These are phyloP conservation scores for Baccha elongata DNA, from an alignment of 2,888 invertebrate species.

Conservation along the genomic window DNA sequence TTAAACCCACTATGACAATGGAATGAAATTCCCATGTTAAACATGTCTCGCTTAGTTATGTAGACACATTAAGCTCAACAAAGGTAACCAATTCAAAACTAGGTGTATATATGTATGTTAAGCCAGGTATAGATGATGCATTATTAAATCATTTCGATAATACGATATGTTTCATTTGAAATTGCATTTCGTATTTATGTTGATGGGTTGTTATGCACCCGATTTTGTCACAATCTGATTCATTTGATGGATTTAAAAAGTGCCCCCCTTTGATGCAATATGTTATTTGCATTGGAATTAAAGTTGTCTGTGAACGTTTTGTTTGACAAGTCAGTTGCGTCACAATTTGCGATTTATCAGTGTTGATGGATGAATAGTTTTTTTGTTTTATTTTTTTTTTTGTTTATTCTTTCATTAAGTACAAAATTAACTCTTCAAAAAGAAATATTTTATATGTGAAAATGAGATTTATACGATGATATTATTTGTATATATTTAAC, in stretches of 20 bases:
- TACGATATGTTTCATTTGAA: slow-evolving; percentile 5
- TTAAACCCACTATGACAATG: too few species aligned
- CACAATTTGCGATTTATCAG: not conserved
- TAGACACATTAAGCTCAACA: too few species aligned
- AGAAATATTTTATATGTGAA: too few species aligned
- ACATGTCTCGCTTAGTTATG: too few species aligned
- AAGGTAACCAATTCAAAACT: too few species aligned
- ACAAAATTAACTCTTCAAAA: too few species aligned
- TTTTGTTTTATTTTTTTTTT: too few species aligned
- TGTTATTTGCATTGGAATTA: slow-evolving; percentile 28
- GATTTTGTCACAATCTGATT: not conserved
- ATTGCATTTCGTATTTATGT: not conserved
- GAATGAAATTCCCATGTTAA: too few species aligned
- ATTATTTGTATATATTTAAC: too few species aligned
- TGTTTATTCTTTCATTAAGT: too few species aligned
- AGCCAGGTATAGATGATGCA: not conserved
- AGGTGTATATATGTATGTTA: not conserved
- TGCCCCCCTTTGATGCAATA: not conserved
- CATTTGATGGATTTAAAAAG: not conserved
- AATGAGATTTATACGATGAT: too few species aligned
- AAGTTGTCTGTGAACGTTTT: not conserved
- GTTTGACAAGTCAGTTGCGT: not conserved
- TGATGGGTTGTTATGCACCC: not conserved
- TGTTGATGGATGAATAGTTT: too few species aligned
- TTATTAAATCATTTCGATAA: slow-evolving; percentile 45